phyloP scores from a whole-genome alignment of 92 coral and sea anemone genomes.

The Meandrina meandrites region DNA sequence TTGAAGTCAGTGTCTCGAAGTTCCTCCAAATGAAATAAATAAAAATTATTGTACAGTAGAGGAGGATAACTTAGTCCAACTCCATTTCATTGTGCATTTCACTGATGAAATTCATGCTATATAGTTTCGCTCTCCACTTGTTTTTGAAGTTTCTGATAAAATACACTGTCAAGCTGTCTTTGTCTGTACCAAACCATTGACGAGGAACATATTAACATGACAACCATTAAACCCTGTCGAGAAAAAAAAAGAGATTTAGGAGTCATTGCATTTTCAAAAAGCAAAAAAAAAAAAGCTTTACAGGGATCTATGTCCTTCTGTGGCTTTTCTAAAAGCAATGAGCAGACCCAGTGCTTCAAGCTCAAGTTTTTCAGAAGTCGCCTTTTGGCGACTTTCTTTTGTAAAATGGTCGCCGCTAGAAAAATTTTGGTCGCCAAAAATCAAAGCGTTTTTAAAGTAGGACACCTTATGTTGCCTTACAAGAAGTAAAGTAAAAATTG shows the following conservation, averaged over 20 bases:
- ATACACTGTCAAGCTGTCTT: conserved; percentile 53
- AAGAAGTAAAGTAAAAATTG: too few relatives aligned
- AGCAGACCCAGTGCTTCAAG: too few relatives aligned
- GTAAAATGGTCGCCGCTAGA: too few relatives aligned
- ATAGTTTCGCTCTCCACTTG: conserved; percentile 60
- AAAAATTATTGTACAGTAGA: background rate
- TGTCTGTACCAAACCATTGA: conserved; percentile 63
- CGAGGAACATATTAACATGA: conserved; percentile 28
- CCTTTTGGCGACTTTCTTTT: too few relatives aligned
- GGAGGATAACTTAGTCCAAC: background rate
- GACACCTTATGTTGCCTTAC: too few relatives aligned
- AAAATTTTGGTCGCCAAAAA: too few relatives aligned
- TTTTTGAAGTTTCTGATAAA: conserved; percentile 58
- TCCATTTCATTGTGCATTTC: background rate
- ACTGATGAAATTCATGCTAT: background rate
- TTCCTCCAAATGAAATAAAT: background rate
- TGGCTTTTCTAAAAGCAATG: background rate
- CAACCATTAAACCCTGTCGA: conserved; percentile 29
- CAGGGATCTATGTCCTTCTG: background rate
- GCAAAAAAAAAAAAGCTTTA: background rate
- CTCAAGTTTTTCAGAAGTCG: too few relatives aligned
- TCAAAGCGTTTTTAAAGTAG: too few relatives aligned
- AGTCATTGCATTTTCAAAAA: background rate
- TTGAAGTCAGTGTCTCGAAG: background rate
- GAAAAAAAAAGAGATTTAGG: background rate